Conservation (phyloP, 2,888 invertebrate genomes). For the Biston stratarius region DNA sequence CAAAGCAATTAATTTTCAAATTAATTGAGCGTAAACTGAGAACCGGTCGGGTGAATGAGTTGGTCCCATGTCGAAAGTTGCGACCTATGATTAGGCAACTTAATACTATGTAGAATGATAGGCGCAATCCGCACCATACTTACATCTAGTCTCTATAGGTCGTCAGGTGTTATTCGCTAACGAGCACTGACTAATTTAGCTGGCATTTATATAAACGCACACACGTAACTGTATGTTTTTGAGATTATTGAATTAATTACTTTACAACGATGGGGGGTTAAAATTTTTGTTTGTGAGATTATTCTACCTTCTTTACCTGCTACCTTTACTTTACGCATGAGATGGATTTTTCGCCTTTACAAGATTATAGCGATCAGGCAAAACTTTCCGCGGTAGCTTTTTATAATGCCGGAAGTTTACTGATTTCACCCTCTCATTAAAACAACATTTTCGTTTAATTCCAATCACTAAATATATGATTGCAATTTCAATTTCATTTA, state of each 20-base stretch:
- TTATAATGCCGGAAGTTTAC: no score
- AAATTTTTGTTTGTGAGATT: no score
- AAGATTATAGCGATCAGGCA: no score
- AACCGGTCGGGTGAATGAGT: constrained; percentile 74
- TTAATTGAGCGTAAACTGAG: constrained; percentile 72
- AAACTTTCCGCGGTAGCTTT: no score
- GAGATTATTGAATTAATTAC: not conserved
- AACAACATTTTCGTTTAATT: no score
- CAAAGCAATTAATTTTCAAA: constrained; percentile 78
- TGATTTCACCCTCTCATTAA: no score
- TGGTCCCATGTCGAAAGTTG: constrained; percentile 75
- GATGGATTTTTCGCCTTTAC: no score
- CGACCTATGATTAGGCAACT: constrained; percentile 79
- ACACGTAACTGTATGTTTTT: not conserved
- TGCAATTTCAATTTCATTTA: no score
- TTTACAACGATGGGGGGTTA: no score
- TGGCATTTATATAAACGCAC: constrained; percentile 24
- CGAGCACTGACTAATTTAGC: not conserved
- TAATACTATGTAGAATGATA: constrained; percentile 69
- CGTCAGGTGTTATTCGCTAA: constrained; percentile 16
- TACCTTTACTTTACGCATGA: no score
- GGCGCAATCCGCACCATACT: not conserved
- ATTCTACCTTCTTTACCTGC: no score
- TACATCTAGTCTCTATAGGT: constrained; percentile 13
- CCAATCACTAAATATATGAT: no score